Evolutionary conservation across 2,113 vertebrate genomes (phyloP).

Genomic region (Poecilia latipinna): DNA sequence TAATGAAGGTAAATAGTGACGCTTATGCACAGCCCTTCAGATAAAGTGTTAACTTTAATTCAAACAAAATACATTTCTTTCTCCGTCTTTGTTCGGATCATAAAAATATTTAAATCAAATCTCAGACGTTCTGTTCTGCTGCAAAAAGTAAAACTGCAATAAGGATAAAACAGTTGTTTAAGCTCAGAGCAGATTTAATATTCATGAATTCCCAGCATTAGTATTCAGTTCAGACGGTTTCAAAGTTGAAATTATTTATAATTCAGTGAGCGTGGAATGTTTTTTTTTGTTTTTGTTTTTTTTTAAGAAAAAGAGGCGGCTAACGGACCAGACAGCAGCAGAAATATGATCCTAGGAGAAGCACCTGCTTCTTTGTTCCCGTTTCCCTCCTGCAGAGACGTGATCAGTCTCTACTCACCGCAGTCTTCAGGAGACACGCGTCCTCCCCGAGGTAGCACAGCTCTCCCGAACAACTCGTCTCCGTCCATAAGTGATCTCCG

Average conservation of each 20-base stretch:
- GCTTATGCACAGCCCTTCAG: too few relatives aligned
- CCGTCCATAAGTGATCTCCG: slow-evolving; percentile 97
- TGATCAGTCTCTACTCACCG: slow-evolving; percentile 85
- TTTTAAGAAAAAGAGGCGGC: not conserved
- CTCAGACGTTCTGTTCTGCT: not conserved
- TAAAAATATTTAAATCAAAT: too few relatives aligned
- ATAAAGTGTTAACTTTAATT: too few relatives aligned
- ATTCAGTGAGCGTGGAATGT: not conserved
- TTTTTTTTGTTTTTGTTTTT: not conserved
- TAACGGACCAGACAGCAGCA: not conserved
- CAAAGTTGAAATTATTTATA: slow-evolving; percentile 3
- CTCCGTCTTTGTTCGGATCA: too few relatives aligned
- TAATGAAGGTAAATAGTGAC: too few relatives aligned
- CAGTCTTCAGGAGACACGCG: slow-evolving; percentile 91
- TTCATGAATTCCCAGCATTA: slow-evolving; percentile 2
- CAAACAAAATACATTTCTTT: too few relatives aligned
- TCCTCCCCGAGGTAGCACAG: slow-evolving; percentile 98
- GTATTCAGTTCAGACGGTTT: not conserved
- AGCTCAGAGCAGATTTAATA: not conserved
- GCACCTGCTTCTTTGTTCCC: not conserved
- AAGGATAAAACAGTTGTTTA: not conserved
- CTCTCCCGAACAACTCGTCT: slow-evolving; percentile 98
- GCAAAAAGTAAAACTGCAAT: not conserved
- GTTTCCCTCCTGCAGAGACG: not conserved
- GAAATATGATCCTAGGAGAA: not conserved